Evolutionary conservation across 2,797 vertebrate species (phyloP).

Genomic region (Liparis tanakae): DNA sequence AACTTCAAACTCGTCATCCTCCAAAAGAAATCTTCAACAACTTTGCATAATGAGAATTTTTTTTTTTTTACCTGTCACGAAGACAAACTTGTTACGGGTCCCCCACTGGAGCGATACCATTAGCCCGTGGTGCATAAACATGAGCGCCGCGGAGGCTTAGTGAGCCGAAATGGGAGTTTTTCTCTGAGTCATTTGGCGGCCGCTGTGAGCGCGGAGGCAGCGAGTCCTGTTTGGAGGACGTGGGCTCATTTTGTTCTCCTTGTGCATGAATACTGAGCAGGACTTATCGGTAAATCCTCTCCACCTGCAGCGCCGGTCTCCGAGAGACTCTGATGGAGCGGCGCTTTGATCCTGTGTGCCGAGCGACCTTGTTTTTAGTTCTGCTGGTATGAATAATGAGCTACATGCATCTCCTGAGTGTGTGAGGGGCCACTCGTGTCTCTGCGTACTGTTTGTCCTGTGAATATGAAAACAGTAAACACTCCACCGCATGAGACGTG

Average conservation of each 20-base stretch:
- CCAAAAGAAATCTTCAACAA: constrained; percentile 8
- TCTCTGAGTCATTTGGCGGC: constrained; percentile 43
- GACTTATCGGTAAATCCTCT: constrained; percentile 64
- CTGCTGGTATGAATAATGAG: constrained; percentile 37
- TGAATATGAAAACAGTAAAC: constrained; percentile 35
- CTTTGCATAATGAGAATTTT: constrained; percentile 43
- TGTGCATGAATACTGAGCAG: constrained; percentile 61
- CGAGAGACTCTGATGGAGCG: constrained; percentile 30
- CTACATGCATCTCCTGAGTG: background rate
- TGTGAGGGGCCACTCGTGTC: constrained; percentile 5
- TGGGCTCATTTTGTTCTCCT: constrained; percentile 52
- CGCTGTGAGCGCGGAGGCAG: constrained; percentile 48
- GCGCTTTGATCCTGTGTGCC: constrained; percentile 60
- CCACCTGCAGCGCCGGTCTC: constrained; percentile 62
- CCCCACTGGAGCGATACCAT: constrained; percentile 10
- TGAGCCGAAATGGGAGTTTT: constrained; percentile 23
- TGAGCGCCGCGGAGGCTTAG: constrained; percentile 21
- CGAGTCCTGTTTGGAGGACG: constrained; percentile 48
- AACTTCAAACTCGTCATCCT: background rate
- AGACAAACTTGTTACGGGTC: constrained; percentile 33
- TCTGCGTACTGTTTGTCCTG: constrained; percentile 11
- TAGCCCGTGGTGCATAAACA: constrained; percentile 35
- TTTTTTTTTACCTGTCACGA: constrained; percentile 1
- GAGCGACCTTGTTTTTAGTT: constrained; percentile 24
- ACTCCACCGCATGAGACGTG: background rate